Base-by-base conservation (phyloP, 2,797 vertebrate species). In the Halcyon smyrnensis region DNA sequence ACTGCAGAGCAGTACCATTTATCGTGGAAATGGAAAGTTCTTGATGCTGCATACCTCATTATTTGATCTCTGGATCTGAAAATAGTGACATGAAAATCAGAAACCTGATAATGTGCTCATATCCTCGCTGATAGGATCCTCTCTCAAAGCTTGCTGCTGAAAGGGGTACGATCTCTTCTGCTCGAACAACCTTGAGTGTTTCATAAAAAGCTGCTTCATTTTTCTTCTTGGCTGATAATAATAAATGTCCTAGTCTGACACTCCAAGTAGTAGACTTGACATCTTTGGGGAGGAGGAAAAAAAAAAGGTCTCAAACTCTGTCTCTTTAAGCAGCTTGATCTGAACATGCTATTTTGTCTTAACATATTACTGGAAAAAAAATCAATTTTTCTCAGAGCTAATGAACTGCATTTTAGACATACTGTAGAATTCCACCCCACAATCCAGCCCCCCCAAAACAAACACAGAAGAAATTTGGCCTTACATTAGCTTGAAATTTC, bases 71-170 rank as follows among this genome's bases (percentile, higher is more conserved):
- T 87, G 34, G 37, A 30, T 92, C 82, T 62, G 77, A 79, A 95
- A 64, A 59, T 14, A 87, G 34, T 6, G 16, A 51, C 13, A 95
- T 12, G 19, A 54, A 90, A 96, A 76, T 37, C n/a, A 84, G 86
- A 78, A 97, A 99, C 99, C 99, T 99, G 96, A 99, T 98, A 71
- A 99, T 99, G 94, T 99, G 99, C 89, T 99, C 99, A 8, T 99
- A 99, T 98, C 99, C 99, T 97, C 99, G 98, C 96, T 99, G 99
- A 97, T 99, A 99, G 87, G 99, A 99, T 63, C 99, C 99, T 96
- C 99, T 99, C 97, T 99, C 99, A 80, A 99, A 99, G 97, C 99
- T 99, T 89, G 99, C 99, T 46, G 99, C 99, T 86, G 99, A 99
- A 93, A 99, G 98, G 36, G 99, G 99, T 54, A 99, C 99, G 57